Percentiles rank a stretch among this genome's conserved stretches.
These are phyloP conservation scores for Lipophrys pholis DNA, from an alignment of 2,113 vertebrate genomes.

Conservation along the genomic window DNA sequence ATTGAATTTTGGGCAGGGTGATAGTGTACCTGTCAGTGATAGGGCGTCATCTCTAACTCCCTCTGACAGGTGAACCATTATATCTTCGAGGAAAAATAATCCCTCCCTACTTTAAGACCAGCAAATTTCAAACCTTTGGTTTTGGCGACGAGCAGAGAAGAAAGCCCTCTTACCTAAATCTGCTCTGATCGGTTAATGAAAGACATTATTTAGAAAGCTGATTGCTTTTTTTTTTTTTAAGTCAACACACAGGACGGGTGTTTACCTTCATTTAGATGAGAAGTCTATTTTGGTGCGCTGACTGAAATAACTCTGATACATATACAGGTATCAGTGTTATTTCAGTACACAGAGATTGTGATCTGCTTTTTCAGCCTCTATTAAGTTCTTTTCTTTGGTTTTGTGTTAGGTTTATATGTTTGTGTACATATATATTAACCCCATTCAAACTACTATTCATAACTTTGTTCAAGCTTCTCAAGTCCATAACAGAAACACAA, in stretches of 20 bases:
- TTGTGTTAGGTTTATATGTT: no score
- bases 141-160: constrained; percentile 47
- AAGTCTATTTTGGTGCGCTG: constrained; percentile 36
- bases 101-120: constrained; percentile 74
- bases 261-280: constrained; percentile 58
- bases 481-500: no score
- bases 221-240: constrained; percentile 76
- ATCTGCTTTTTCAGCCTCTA: constrained; percentile 6
- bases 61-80: constrained; percentile 81
- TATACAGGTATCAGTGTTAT: constrained; percentile 11
- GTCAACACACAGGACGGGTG: constrained; percentile 40
- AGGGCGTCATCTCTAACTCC: constrained; percentile 80
- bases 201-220: constrained; percentile 71
- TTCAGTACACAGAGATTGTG: constrained; percentile 3
- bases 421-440: no score
- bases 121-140: constrained; percentile 69
- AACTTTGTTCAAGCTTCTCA: no score
- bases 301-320: neutral
- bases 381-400: no score
- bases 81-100: constrained; percentile 79
- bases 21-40: constrained; percentile 80
- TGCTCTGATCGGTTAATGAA: constrained; percentile 77
- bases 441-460: no score
- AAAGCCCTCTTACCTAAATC: constrained; percentile 81
- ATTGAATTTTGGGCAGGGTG: constrained; percentile 74